Base-by-base conservation (phyloP, 2,797 vertebrate genomes). In the Coranthus polyacanthus region DNA sequence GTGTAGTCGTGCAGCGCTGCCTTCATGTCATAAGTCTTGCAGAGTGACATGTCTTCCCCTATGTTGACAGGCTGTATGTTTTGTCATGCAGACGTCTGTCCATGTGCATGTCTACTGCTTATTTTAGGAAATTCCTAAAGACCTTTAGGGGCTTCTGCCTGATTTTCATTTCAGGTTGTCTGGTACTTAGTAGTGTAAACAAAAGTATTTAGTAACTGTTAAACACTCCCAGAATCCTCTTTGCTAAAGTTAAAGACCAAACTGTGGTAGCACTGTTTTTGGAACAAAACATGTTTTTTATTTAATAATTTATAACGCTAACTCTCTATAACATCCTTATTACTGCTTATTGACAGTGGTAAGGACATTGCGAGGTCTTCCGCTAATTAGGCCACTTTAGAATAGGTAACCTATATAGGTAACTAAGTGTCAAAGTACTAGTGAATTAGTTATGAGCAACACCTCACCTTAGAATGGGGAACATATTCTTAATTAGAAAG, bases 51-150 rank as follows among this genome's bases (percentile, higher is more conserved):
- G 44, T 50, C 50, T 20, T 34, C 38, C 20, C 21, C n/a, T 34
- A 41, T 8, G 38, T 22, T 26, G 37, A 53, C n/a, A 9, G 17
- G 32, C 13, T 52, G 38, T 4, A n/a, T 22, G 49, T 24, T 9
- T n/a, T 42, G 64, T 44, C 51, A 46, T 2, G 18, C 44, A 39
- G 46, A 38, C 12, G 56, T 46, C 34, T 36, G 18, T 54, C 56
- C 57, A 66, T 13, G 12, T 46, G 45, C 22, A 43, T 13, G 6
- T 16, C 32, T 9, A 17, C 43, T 13, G 22, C 70, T 51, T 78
- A 75, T 76, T 83, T 81, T 81, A 32, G 22, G 68, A 54, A 50
- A 62, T 46, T 56, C 54, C 43, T 52, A 18, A 61, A 72, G 60
- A 73, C 68, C 50, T 59, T 38, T 8, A 71, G 15, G 41, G 16